Evolutionary conservation across 1,140 invertebrate genomes (phyloP), one percentile per base, ranked within the genome.

Genomic region (Paralvinella palmiformis): DNA sequence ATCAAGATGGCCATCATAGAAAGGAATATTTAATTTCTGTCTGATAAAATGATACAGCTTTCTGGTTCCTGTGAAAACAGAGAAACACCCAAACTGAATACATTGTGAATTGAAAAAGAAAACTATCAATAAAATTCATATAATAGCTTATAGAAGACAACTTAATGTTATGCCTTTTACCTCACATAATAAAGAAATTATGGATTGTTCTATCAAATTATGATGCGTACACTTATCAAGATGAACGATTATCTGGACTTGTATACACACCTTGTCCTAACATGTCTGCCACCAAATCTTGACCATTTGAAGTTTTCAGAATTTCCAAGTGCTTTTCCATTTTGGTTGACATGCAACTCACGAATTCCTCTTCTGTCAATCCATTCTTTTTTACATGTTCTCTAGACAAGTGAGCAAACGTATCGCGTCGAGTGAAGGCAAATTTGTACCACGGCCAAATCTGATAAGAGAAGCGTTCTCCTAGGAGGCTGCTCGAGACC

Each of bases 391-490:
- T 32, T 27, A 10, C 55, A 15, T 32, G 15, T 10, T 52, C n/a
- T 4, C 22, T 5, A 1, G 3, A 36, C 55, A 57, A 20, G 27
- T 57, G 4, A 2, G 27, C 29, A 15, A 33, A 20, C 13, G 79
- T 36, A 10, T 5, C 41, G 4, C 33, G 36, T 22, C n/a, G 58
- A 13, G 50, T 53, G 33, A 60, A 41, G 33, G 58, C 58, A 15
- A 60, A 60, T 32, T 45, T 41, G 58, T 60, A 60, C 58, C 58
- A 60, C 36, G 33, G 20, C 3, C 6, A 7, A 41, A 45, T 24
- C 20, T 17, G 58, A n/a, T 20, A 6, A 1, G n/a, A 41, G 24
- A 31, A 2, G n/a, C 1, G 4, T n/a, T n/a, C 41, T 7, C 22
- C 20, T 13, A 27, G 33, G 35, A 60, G 33, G 33, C 24, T n/a